Evolutionary conservation across 2,797 vertebrate genomes (phyloP), one percentile per base, ranked within the genome.

Genomic region (Miichthys miiuy): DNA sequence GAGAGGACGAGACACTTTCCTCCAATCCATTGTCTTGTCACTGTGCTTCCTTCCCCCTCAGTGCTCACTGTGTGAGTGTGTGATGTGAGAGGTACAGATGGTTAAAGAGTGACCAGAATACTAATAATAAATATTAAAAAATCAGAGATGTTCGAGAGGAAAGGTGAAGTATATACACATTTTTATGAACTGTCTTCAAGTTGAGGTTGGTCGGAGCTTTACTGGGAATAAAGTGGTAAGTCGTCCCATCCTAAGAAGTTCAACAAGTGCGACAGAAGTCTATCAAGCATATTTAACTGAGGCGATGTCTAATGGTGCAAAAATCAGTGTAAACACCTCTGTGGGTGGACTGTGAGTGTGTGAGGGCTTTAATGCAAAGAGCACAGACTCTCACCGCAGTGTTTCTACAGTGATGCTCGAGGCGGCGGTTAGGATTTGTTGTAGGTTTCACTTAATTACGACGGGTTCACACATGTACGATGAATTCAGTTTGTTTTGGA

Each of bases 21-120:
- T 55, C 34, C 57, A 12, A 7, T 66, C 73, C 48, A 85, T 81
- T 91, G 82, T 90, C 78, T 68, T 73, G 80, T 83, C 85, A 73
- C 51, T 57, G 65, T 3, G 70, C 68, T 77, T 87, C 87, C 87
- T 90, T 80, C 79, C 80, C 34, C 42, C 30, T 78, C 64, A 64
- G 66, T 82, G 76, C 82, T 81, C 73, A 44, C 27, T 46, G 66
- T 17, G 51, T 55, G 68, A 52, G 73, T 44, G 72, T 30, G 42
- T 48, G 30, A 48, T 67, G 72, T 38, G 62, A 47, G 18, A 42
- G 56, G 47, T 71, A 58, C 79, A 84, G 70, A 73, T 80, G 67
- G 71, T 66, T 57, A 68, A 55, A 46, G 21, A 70, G 55, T 80
- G 85, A 63, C 17, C 14, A 8, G 80, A 77, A 84, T 81, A 86